Conservation (phyloP, 2,797 vertebrate species). For the Amblyraja radiata region DNA sequence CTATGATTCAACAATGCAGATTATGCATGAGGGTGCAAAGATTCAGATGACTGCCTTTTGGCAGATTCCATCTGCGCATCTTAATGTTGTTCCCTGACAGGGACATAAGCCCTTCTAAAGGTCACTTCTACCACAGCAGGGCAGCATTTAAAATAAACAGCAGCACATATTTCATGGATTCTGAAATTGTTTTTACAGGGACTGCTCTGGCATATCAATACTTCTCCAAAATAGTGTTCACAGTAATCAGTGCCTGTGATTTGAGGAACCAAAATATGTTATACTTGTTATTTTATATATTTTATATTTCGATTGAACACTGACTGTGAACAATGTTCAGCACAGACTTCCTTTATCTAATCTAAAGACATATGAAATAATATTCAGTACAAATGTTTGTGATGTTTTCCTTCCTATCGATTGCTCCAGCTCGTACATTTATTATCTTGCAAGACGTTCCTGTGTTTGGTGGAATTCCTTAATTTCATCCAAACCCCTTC, state of each 20-base stretch:
- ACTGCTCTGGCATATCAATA: not conserved
- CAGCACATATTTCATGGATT: not conserved
- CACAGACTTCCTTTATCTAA: not conserved
- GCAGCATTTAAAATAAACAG: not conserved
- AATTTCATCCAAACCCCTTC: not conserved
- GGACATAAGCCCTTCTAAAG: not conserved
- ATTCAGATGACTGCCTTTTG: not conserved
- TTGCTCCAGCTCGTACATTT: not conserved
- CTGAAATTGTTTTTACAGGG: not conserved
- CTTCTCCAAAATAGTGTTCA: not conserved
- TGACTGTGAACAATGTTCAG: not conserved
- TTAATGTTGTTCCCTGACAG: not conserved
- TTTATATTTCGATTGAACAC: not conserved
- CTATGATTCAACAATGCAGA: not conserved
- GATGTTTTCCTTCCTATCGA: not conserved
- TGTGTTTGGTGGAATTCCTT: not conserved
- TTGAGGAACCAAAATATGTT: not conserved
- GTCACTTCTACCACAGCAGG: not conserved
- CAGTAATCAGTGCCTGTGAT: not conserved
- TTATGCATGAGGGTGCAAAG: not conserved
- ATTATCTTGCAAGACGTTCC: not conserved
- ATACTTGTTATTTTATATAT: not conserved
- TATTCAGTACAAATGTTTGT: not conserved
- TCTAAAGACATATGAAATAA: not conserved
- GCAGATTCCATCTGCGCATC: not conserved